phyloP scores from a whole-genome alignment of 2,113 vertebrate species.

The Scalopus aquaticus region DNA sequence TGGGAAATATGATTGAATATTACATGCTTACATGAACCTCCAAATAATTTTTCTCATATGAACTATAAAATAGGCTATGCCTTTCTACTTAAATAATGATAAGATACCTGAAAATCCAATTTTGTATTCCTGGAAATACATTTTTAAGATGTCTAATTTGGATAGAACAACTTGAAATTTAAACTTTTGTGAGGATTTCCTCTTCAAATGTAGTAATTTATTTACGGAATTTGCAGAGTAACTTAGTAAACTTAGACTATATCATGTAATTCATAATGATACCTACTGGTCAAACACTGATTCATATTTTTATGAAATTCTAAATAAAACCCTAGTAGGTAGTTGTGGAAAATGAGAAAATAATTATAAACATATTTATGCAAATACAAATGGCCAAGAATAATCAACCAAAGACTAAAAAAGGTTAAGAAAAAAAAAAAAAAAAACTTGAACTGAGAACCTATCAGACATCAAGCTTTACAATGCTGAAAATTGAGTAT shows the following conservation, averaged over 20 bases:
- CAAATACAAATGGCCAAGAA: neutral
- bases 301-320: neutral
- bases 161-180: neutral
- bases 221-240: neutral
- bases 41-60: neutral
- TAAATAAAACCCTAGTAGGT: neutral
- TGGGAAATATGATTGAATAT: neutral
- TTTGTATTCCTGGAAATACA: neutral
- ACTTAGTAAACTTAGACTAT: neutral
- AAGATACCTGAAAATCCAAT: neutral
- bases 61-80: neutral
- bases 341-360: neutral
- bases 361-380: neutral
- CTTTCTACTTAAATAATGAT: neutral
- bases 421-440: neutral
- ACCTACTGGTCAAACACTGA: neutral
- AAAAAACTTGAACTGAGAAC: neutral
- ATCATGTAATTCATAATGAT: neutral
- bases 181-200: neutral
- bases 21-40: neutral
- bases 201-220: neutral
- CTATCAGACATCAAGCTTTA: neutral
- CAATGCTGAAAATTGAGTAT: neutral
- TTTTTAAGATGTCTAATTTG: conserved; percentile 7
- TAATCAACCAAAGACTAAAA: neutral